Evolutionary conservation across 1,140 invertebrate species (phyloP).

Genomic region (Melanaphis sacchari): DNA sequence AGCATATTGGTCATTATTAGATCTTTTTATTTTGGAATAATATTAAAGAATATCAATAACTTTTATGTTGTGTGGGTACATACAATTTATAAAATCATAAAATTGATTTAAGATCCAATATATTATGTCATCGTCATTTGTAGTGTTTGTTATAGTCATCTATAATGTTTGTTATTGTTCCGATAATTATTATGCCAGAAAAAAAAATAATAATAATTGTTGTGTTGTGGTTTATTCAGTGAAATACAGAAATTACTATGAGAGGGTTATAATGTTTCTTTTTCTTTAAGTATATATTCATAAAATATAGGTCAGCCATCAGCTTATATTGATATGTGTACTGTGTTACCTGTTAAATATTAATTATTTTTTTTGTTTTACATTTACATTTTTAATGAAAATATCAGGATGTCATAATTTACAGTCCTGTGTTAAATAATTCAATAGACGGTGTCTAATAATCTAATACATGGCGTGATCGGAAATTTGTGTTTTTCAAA

Average conservation of each 20-base stretch:
- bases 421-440: neutral
- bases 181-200: neutral
- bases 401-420: slow-evolving; percentile 14
- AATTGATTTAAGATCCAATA: neutral
- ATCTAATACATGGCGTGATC: neutral
- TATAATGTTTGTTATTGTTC: neutral
- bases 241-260: neutral
- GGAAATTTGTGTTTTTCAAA: neutral
- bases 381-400: slow-evolving; percentile 16
- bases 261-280: neutral
- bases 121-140: neutral
- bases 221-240: neutral
- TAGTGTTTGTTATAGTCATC: neutral
- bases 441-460: neutral
- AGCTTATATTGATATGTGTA: neutral
- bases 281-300: neutral
- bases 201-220: neutral
- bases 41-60: no score
- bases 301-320: slow-evolving; percentile 5
- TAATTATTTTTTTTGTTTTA: neutral
- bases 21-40: no score
- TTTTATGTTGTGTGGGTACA: no score
- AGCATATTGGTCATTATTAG: no score
- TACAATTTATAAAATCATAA: no score
- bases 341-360: neutral